Evolutionary conservation across 2,888 invertebrate genomes (phyloP).

Genomic region (Aporophyla nigra): DNA sequence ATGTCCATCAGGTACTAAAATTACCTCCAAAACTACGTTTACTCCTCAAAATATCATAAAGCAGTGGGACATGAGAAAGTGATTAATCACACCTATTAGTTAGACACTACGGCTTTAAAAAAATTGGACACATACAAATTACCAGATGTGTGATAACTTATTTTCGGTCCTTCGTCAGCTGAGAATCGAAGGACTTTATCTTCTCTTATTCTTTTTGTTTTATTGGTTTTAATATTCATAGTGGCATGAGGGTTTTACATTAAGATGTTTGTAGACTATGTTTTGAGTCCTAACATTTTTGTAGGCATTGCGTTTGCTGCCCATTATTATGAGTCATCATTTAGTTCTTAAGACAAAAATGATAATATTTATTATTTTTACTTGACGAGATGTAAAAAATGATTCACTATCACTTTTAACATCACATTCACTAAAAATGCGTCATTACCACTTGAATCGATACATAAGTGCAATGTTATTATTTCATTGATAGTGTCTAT

Average conservation of each 20-base stretch:
- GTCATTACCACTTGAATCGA: neutral
- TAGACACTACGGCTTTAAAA: conserved; percentile 80
- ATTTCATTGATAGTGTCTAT: conserved; percentile 16
- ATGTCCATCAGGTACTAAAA: conserved; percentile 3
- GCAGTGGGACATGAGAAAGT: conserved; percentile 76
- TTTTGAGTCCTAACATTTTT: neutral
- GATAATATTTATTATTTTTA: conserved; percentile 5
- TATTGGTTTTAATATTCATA: conserved; percentile 24
- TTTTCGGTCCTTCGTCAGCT: conserved; percentile 71
- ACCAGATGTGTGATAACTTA: conserved; percentile 79
- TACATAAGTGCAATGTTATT: neutral
- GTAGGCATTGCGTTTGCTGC: neutral
- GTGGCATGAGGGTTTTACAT: neutral
- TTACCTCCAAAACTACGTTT: conserved; percentile 26
- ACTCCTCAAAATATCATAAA: conserved; percentile 64
- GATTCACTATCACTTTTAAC: too few relatives aligned
- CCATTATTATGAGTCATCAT: neutral
- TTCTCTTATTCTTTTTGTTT: conserved; percentile 20
- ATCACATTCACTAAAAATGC: neutral
- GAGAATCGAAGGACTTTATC: conserved; percentile 29
- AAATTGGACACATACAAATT: conserved; percentile 80
- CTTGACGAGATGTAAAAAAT: neutral
- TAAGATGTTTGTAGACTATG: too few relatives aligned
- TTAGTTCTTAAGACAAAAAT: neutral
- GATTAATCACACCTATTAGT: conserved; percentile 76